These are phyloP conservation scores for Lasioglossum oenotherae DNA, from an alignment of 2,888 invertebrate genomes.

Conservation along the genomic window DNA sequence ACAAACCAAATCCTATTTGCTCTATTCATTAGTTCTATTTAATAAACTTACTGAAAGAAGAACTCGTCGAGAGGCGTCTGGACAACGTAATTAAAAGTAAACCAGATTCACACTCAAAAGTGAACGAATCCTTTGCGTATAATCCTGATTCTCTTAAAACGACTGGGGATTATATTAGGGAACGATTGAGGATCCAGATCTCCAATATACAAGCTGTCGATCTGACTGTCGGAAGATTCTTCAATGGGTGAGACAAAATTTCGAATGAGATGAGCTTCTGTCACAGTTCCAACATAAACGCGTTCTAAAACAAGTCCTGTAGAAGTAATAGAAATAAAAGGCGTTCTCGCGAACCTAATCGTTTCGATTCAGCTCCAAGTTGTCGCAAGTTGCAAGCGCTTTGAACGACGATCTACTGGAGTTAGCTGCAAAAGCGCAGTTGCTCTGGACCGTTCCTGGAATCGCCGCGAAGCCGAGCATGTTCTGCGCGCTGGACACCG, in stretches of 20 bases:
- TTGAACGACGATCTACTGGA: slow-evolving; percentile 70
- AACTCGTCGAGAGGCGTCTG: neutral
- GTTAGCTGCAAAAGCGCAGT: slow-evolving; percentile 75
- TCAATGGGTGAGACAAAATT: slow-evolving; percentile 70
- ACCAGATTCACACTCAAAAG: neutral
- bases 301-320: neutral
- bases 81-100: neutral
- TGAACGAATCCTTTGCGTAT: slow-evolving; percentile 27
- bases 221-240: slow-evolving; percentile 70
- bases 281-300: neutral
- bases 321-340: neutral
- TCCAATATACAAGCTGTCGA: slow-evolving; percentile 72
- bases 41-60: slow-evolving; percentile 66
- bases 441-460: slow-evolving; percentile 78
- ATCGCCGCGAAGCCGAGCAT: slow-evolving; percentile 73
- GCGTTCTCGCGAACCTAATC: neutral
- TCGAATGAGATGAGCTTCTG: neutral
- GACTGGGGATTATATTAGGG: slow-evolving; percentile 56
- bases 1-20: neutral
- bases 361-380: slow-evolving; percentile 67
- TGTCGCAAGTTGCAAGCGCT: slow-evolving; percentile 62
- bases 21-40: slow-evolving; percentile 67
- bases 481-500: slow-evolving; percentile 61
- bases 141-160: neutral
- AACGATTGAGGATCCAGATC: slow-evolving; percentile 60